These are phyloP conservation scores for Bombus balteatus DNA, from an alignment of 1,140 invertebrate genomes.

Conservation along the genomic window DNA sequence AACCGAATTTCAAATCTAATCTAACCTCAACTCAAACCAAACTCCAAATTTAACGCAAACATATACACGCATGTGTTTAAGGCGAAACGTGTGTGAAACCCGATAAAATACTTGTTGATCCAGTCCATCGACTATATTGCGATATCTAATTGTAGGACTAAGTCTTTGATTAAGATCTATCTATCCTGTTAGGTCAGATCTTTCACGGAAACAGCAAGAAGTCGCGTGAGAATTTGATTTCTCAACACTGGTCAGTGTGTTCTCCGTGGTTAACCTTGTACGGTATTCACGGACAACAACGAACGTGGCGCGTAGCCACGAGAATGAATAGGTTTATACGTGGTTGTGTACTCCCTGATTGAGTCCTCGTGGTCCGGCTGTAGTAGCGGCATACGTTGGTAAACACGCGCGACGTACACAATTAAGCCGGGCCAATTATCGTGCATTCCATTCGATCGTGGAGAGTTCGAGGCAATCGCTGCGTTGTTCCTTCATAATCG, in stretches of 20 bases:
- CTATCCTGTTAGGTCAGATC: too few species aligned
- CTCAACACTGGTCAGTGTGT: conserved; percentile 10
- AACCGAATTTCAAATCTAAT: neutral
- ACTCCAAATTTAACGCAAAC: neutral
- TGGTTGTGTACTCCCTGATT: conserved; percentile 49
- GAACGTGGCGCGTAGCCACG: neutral
- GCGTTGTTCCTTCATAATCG: conserved; percentile 41
- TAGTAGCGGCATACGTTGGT: neutral
- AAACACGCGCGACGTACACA: conserved; percentile 43
- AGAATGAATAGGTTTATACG: conserved; percentile 57
- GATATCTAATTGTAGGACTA: neutral
- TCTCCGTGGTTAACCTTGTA: conserved; percentile 51
- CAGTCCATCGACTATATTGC: neutral
- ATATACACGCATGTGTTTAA: neutral
- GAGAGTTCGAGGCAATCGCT: conserved; percentile 9
- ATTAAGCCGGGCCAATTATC: conserved; percentile 58
- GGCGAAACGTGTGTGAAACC: neutral
- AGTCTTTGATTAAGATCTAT: neutral
- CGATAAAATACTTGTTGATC: neutral
- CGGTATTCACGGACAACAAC: conserved; percentile 17
- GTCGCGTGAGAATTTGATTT: conserved; percentile 47
- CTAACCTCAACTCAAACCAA: neutral
- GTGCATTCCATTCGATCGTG: conserved; percentile 46
- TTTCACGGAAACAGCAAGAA: neutral
- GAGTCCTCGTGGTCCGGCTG: conserved; percentile 43